These are phyloP conservation scores for Rutpela maculata DNA, from an alignment of 2,888 invertebrate genomes.

Conservation along the genomic window DNA sequence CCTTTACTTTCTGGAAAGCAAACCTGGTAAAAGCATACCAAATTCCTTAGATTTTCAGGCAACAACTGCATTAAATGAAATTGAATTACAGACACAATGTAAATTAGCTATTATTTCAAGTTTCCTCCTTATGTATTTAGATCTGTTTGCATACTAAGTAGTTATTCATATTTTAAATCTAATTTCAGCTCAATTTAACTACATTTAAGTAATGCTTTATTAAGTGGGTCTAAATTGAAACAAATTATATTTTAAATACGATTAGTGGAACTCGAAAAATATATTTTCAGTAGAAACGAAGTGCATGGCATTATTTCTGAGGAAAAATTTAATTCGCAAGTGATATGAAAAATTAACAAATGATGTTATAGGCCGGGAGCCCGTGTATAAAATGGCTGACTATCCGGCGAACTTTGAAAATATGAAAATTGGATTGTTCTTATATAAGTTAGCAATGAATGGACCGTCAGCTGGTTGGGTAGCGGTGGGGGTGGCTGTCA, in stretches of 20 bases:
- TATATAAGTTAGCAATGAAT: no score
- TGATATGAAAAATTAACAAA: no score
- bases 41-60: conserved; percentile 11
- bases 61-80: conserved; percentile 36
- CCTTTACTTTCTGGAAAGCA: conserved; percentile 17
- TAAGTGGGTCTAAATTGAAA: conserved; percentile 8
- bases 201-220: not conserved
- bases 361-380: no score
- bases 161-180: conserved; percentile 12
- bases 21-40: conserved; percentile 10
- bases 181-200: conserved; percentile 14
- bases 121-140: conserved; percentile 26
- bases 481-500: no score
- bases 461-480: no score
- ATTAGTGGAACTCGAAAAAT: no score
- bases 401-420: no score
- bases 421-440: no score
- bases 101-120: conserved; percentile 38
- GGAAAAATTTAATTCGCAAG: no score
- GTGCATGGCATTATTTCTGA: no score
- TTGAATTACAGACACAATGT: conserved; percentile 31
- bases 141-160: conserved; percentile 34
- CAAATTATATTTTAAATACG: not conserved
- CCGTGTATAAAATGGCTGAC: no score
- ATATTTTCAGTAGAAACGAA: no score